Evolutionary conservation across 37 sponge, comb jelly and placozoan genomes (phyloP).

Genomic region (Eunapius fragilis): DNA sequence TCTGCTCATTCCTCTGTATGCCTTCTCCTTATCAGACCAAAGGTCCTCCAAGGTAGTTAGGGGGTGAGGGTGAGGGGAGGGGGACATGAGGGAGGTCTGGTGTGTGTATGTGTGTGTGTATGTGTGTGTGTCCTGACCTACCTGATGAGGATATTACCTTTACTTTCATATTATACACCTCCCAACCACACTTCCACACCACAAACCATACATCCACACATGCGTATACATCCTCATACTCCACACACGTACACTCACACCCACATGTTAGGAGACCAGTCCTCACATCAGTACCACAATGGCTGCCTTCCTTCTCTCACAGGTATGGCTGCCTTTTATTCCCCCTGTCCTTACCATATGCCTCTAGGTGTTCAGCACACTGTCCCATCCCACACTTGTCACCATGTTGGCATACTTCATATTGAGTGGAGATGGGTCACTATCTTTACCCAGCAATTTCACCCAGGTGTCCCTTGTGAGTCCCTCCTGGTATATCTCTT

Average conservation of each 20-base stretch:
- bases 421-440: conserved; percentile 57
- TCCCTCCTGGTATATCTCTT: not conserved
- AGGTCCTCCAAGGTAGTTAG: not conserved
- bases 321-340: conserved; percentile 46
- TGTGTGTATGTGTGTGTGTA: too few species aligned
- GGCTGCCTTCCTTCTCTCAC: conserved; percentile 90
- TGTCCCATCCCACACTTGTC: conserved; percentile 49
- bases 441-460: conserved; percentile 42
- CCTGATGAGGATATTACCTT: too few species aligned
- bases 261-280: conserved; percentile 36
- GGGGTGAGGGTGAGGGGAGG: too few species aligned
- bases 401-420: conserved; percentile 59
- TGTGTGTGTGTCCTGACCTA: not conserved
- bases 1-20: conserved; percentile 95
- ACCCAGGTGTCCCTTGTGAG: conserved; percentile 1
- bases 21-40: conserved; percentile 52
- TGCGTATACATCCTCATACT: not conserved
- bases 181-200: not conserved
- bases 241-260: not conserved
- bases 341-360: not conserved
- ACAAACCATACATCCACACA: not conserved
- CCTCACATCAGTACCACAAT: conserved; percentile 73
- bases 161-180: not conserved
- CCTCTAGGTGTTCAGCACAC: conserved; percentile 70
- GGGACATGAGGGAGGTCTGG: too few species aligned